phyloP scores from a whole-genome alignment of 2,888 invertebrate genomes.

The Acleris emargana region DNA sequence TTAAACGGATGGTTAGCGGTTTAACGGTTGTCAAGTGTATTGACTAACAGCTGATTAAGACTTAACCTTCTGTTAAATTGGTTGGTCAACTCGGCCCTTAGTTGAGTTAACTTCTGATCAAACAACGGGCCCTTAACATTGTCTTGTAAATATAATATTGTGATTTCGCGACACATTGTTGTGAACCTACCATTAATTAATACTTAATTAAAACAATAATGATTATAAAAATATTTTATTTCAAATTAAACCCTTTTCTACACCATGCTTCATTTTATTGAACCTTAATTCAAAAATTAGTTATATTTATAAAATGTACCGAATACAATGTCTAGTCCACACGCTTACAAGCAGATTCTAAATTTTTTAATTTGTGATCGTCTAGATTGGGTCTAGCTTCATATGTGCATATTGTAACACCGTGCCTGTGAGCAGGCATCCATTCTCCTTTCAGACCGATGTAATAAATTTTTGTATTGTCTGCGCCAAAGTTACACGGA shows the following conservation, averaged over 20 bases:
- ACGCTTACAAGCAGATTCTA: slow-evolving; percentile 84
- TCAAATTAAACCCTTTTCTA: background rate
- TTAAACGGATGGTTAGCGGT: no score
- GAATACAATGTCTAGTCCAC: slow-evolving; percentile 70
- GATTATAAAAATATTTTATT: slow-evolving; percentile 28
- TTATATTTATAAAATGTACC: background rate
- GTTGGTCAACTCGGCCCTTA: no score
- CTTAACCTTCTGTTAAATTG: no score
- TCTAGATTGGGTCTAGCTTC: slow-evolving; percentile 93
- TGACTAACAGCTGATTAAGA: no score
- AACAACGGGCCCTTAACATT: no score
- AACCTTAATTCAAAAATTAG: slow-evolving; percentile 2
- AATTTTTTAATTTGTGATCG: slow-evolving; percentile 90
- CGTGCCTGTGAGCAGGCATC: slow-evolving; percentile 91
- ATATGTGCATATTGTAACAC: slow-evolving; percentile 96
- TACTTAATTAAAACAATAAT: slow-evolving; percentile 25
- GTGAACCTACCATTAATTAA: slow-evolving; percentile 16
- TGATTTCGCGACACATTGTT: slow-evolving; percentile 17
- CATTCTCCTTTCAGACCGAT: slow-evolving; percentile 98
- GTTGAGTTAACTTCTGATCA: no score
- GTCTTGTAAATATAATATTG: slow-evolving; percentile 30
- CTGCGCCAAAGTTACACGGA: slow-evolving; percentile 93
- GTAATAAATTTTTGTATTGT: slow-evolving; percentile 94
- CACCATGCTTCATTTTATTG: background rate
- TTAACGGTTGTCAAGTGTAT: no score